Percentiles rank a stretch among this genome's conserved stretches.
Conservation (phyloP, 2,113 vertebrate species). For the Kryptolebias marmoratus region DNA sequence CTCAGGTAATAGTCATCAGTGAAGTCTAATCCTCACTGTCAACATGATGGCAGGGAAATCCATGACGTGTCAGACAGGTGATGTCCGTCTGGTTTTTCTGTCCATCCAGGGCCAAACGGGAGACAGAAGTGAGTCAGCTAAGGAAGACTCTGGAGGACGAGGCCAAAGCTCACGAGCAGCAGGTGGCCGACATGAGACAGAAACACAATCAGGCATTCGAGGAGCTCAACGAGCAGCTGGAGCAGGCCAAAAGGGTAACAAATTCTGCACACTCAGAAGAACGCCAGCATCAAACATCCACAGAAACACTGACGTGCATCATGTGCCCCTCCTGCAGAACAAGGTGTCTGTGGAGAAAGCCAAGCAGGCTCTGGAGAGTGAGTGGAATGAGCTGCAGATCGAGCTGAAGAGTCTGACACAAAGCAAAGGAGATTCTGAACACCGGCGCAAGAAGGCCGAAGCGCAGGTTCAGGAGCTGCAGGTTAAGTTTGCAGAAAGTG, state of each 20-base stretch:
- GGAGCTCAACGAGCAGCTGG: slow-evolving; percentile 94
- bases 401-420: slow-evolving; percentile 90
- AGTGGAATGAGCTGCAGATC: slow-evolving; percentile 89
- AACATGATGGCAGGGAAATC: too few relatives aligned
- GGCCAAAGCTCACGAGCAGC: slow-evolving; percentile 88
- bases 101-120: slow-evolving; percentile 87
- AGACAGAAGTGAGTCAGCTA: slow-evolving; percentile 90
- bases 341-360: slow-evolving; percentile 93
- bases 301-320: neutral
- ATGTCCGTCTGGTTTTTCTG: neutral
- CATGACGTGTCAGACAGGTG: too few relatives aligned
- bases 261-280: neutral
- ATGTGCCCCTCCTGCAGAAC: slow-evolving; percentile 75
- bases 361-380: slow-evolving; percentile 92
- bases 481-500: slow-evolving; percentile 87
- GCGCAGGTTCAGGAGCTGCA: slow-evolving; percentile 92
- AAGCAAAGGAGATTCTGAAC: slow-evolving; percentile 89
- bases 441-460: slow-evolving; percentile 93
- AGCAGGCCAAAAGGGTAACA: slow-evolving; percentile 91
- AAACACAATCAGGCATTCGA: slow-evolving; percentile 94
- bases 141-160: slow-evolving; percentile 94
- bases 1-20: slow-evolving; percentile 83
- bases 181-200: slow-evolving; percentile 91
- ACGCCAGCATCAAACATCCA: neutral
- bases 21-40: neutral